Evolutionary conservation across 2,113 vertebrate genomes (phyloP).

Genomic region (Cettia cetti): DNA sequence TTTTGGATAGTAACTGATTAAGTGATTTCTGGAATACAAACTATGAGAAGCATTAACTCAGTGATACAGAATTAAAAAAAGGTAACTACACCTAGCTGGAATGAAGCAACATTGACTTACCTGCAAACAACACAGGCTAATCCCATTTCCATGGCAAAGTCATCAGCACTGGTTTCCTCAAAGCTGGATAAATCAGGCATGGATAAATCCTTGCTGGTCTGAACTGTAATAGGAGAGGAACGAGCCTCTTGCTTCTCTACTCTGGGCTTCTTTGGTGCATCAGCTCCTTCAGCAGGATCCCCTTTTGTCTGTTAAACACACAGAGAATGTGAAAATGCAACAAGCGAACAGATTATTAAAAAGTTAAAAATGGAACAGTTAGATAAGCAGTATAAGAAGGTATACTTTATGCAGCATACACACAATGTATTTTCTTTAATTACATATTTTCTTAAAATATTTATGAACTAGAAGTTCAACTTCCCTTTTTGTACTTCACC

Average conservation of each 20-base stretch:
- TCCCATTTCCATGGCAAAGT: slow-evolving; percentile 99
- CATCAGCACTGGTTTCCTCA: slow-evolving; percentile 95
- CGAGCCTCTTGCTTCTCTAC: slow-evolving; percentile 88
- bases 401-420: neutral
- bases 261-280: slow-evolving; percentile 88
- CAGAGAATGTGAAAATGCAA: neutral
- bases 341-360: neutral
- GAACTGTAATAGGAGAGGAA: slow-evolving; percentile 88
- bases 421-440: neutral
- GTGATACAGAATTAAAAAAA: neutral
- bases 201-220: slow-evolving; percentile 86
- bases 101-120: slow-evolving; percentile 54
- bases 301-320: slow-evolving; percentile 76
- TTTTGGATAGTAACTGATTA: neutral
- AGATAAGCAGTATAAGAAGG: neutral
- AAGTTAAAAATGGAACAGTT: neutral
- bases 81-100: neutral
- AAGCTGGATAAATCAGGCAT: slow-evolving; percentile 88
- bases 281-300: slow-evolving; percentile 79
- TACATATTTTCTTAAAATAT: neutral
- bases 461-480: neutral
- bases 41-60: neutral
- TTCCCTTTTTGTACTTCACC: neutral
- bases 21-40: neutral
- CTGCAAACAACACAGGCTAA: slow-evolving; percentile 96